These are phyloP conservation scores for Vicugna pacos DNA, from an alignment of 2,113 vertebrate genomes.

Conservation along the genomic window DNA sequence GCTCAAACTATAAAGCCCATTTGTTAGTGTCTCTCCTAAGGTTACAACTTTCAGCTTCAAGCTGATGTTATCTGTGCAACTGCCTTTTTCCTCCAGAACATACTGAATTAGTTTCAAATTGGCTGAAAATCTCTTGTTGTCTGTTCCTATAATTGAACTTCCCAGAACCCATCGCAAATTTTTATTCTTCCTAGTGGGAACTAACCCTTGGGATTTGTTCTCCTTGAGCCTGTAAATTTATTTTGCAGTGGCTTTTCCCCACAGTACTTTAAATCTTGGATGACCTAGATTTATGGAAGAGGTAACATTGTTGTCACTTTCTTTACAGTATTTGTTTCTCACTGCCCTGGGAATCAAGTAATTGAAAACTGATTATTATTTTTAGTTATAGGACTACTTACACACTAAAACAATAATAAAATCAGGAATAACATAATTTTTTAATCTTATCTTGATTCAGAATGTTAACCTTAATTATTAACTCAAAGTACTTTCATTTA, in stretches of 20 bases:
- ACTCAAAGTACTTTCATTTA: not conserved
- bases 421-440: not conserved
- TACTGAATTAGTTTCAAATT: slow-evolving; percentile 75
- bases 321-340: not conserved
- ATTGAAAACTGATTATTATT: not conserved
- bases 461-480: not conserved
- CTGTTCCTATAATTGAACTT: slow-evolving; percentile 78
- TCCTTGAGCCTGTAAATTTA: slow-evolving; percentile 57
- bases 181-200: slow-evolving; percentile 58
- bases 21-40: slow-evolving; percentile 71
- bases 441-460: not conserved
- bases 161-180: slow-evolving; percentile 53
- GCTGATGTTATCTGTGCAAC: slow-evolving; percentile 73
- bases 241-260: slow-evolving; percentile 45
- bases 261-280: slow-evolving; percentile 24
- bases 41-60: slow-evolving; percentile 62
- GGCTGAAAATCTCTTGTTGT: slow-evolving; percentile 74
- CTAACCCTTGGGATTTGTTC: slow-evolving; percentile 65
- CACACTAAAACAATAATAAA: not conserved
- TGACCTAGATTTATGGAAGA: slow-evolving; percentile 60
- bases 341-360: not conserved
- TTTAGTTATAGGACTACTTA: not conserved
- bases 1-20: slow-evolving; percentile 61
- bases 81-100: slow-evolving; percentile 63
- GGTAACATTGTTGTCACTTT: slow-evolving; percentile 32